phyloP scores from a whole-genome alignment of 2,113 vertebrate species.

The Dolichallabes microphthalmus region DNA sequence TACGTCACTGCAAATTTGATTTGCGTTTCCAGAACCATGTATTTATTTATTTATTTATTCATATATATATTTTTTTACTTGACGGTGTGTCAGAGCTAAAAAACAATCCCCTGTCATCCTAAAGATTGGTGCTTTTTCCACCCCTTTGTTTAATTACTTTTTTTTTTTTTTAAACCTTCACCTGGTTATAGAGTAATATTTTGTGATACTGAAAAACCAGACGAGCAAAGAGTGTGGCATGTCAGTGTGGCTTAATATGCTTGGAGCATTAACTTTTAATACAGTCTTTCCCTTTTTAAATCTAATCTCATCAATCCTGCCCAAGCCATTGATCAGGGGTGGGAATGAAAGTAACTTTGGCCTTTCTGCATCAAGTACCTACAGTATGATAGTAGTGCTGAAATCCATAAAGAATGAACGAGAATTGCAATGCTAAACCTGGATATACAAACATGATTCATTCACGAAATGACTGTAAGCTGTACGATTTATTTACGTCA shows the following conservation, averaged over 20 bases:
- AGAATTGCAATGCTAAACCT: not conserved
- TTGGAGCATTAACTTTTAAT: conserved; percentile 22
- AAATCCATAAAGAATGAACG: not conserved
- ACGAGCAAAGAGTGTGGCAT: not conserved
- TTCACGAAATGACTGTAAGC: not conserved
- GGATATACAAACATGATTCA: not conserved
- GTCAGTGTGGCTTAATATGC: not conserved
- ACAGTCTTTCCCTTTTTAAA: conserved; percentile 7
- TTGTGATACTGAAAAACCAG: not conserved
- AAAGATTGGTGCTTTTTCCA: not conserved
- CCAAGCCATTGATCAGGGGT: not conserved
- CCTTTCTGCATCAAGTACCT: not conserved
- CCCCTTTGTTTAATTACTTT: not conserved
- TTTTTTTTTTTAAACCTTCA: not conserved
- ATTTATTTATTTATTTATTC: no score
- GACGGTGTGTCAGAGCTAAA: not conserved
- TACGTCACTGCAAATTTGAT: not conserved
- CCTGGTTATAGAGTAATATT: not conserved
- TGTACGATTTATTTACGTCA: not conserved
- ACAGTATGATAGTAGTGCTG: not conserved
- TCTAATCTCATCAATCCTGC: not conserved
- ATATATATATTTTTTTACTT: not conserved
- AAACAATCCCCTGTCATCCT: not conserved
- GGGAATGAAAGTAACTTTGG: not conserved
- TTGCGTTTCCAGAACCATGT: not conserved